Conservation (phyloP, 2,113 vertebrate species). For the Petromus typicus region DNA sequence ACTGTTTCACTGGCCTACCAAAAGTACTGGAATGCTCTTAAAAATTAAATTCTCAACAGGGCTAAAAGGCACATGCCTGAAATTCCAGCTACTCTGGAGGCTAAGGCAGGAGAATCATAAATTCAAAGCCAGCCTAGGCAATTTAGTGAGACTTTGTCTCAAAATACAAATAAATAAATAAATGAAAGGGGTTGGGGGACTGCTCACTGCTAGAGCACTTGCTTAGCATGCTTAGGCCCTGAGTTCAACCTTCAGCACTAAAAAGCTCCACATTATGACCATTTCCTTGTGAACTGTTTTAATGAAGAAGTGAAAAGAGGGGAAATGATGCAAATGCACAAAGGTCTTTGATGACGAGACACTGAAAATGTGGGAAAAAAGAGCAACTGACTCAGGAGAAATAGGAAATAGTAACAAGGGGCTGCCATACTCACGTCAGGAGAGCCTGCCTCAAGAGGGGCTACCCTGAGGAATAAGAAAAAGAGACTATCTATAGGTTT, state of each 20-base stretch:
- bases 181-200: not conserved
- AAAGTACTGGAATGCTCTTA: not conserved
- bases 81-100: not conserved
- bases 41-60: slow-evolving; percentile 29
- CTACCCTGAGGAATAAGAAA: not conserved
- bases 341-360: slow-evolving; percentile 9
- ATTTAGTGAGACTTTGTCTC: not conserved
- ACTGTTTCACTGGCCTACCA: not conserved
- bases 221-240: not conserved
- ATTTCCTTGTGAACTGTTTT: not conserved
- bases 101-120: not conserved
- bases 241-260: not conserved
- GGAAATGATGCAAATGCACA: slow-evolving; percentile 15
- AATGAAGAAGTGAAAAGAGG: slow-evolving; percentile 38
- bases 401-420: slow-evolving; percentile 2
- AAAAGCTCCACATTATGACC: not conserved
- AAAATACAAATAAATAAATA: not conserved
- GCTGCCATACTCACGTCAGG: not conserved
- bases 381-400: not conserved
- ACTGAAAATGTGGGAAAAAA: not conserved
- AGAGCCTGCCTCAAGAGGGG: not conserved
- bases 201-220: not conserved
- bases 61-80: not conserved
- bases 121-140: not conserved
- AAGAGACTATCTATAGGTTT: slow-evolving; percentile 7